Evolutionary conservation across 2,113 vertebrate species (phyloP).

Genomic region (Pollachius pollachius): DNA sequence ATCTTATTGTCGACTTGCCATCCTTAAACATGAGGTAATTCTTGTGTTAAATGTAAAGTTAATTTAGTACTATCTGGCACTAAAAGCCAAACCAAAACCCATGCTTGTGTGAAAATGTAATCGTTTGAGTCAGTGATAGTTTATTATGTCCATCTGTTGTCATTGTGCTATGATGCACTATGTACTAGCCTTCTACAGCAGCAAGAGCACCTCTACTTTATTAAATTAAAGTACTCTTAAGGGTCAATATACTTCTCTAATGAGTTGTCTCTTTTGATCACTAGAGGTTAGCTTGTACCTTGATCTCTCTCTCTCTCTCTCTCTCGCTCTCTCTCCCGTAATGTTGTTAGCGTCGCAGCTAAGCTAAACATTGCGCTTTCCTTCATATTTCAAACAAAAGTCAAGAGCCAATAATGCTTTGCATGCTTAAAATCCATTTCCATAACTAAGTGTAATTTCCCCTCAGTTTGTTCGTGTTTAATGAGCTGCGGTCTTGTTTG

Average conservation of each 20-base stretch:
- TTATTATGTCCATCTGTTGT: constrained; percentile 44
- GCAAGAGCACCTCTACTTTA: constrained; percentile 62
- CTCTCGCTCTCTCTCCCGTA: constrained; percentile 32
- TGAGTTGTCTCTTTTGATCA: constrained; percentile 76
- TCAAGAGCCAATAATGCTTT: constrained; percentile 92
- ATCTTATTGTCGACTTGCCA: too few relatives aligned
- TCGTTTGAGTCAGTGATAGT: constrained; percentile 18
- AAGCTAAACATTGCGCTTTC: constrained; percentile 53
- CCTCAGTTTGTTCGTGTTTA: constrained; percentile 99
- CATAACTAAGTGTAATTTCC: constrained; percentile 99
- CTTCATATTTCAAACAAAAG: constrained; percentile 81
- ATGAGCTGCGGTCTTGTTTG: constrained; percentile 99
- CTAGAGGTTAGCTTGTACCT: constrained; percentile 64
- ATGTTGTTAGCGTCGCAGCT: constrained; percentile 59
- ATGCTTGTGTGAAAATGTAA: neutral
- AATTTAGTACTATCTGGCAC: too few relatives aligned
- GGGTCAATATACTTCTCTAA: constrained; percentile 76
- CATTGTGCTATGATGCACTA: constrained; percentile 42
- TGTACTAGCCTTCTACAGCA: constrained; percentile 33
- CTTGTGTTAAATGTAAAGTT: too few relatives aligned
- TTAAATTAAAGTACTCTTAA: constrained; percentile 61
- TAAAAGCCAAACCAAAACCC: neutral
- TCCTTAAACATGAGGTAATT: too few relatives aligned
- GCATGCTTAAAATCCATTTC: constrained; percentile 99
- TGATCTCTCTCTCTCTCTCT: constrained; percentile 34